Evolutionary conservation across 2,797 vertebrate species (phyloP).

Genomic region (Ctenopoma multispine): DNA sequence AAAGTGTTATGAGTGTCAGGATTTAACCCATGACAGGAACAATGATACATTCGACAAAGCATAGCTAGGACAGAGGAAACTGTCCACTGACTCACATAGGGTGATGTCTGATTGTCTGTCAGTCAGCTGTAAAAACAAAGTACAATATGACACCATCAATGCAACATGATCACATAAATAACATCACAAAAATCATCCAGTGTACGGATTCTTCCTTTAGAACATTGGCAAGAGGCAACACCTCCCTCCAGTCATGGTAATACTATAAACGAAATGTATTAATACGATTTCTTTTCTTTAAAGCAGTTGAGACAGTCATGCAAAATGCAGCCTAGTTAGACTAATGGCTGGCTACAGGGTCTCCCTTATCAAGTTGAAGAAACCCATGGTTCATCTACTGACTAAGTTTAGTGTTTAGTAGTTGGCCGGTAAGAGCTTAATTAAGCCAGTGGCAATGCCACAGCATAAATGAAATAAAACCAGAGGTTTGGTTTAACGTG

Average conservation of each 20-base stretch:
- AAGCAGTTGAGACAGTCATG: constrained; percentile 82
- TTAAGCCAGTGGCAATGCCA: constrained; percentile 25
- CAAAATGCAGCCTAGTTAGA: constrained; percentile 68
- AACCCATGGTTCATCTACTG: constrained; percentile 43
- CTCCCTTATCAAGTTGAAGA: constrained; percentile 39
- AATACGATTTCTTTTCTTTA: constrained; percentile 68
- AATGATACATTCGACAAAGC: constrained; percentile 75
- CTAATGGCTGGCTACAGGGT: constrained; percentile 43
- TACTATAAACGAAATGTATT: constrained; percentile 70
- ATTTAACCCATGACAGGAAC: constrained; percentile 53
- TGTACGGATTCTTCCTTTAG: constrained; percentile 74
- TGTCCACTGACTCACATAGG: constrained; percentile 63
- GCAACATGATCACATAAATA: constrained; percentile 81
- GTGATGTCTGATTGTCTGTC: constrained; percentile 82
- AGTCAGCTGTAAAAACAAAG: constrained; percentile 63
- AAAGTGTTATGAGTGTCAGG: constrained; percentile 52
- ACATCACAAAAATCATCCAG: constrained; percentile 80
- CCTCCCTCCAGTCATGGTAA: constrained; percentile 50
- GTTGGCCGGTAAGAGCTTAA: constrained; percentile 66
- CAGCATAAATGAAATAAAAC: constrained; percentile 35
- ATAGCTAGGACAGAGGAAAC: constrained; percentile 65
- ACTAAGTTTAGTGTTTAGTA: constrained; percentile 45
- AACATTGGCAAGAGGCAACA: constrained; percentile 64
- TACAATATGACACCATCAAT: constrained; percentile 68
- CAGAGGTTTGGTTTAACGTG: constrained; percentile 44